Base-by-base conservation (phyloP, 1,140 invertebrate species). In the Diachasmimorpha longicaudata region DNA sequence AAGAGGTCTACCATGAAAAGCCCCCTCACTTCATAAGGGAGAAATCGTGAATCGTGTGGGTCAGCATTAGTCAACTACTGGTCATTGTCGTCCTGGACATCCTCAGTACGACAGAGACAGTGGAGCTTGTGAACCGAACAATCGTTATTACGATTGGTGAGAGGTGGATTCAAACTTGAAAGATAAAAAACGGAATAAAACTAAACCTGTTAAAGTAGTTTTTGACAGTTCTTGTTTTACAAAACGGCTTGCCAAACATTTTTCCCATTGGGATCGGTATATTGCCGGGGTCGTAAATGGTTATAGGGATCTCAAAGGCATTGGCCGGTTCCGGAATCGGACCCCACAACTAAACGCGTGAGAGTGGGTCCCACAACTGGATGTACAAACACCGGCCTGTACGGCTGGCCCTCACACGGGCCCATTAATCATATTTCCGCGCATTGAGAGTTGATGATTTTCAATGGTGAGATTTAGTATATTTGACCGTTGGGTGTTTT, bases 381-480 rank as follows among this genome's bases (percentile, higher is more conserved):
- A 42, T 37, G 44, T 63, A 63, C 14, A 74, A 66, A 74, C 19
- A 52, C 69, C 10, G 0, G 31, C 2, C 6, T 66, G 13, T 23
- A 66, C 36, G 23, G 44, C 13, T 71, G 76, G 55, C 73, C 73
- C 69, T 75, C 52, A 55, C 66, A 44, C 42, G 48, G 37, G 48
- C 55, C 78, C 82, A 85, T 86, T 84, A 85, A 86, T 86, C 85
- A 86, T 83, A 85, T 84, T 85, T 83, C 78, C 75, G 72, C 76
- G 67, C 52, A 23, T 14, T 74, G 42, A 16, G 10, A 70, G 21
- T 58, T 69, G 36, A 25, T n/a, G 11, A 3, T 31, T 31, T 31
- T 31, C 31, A 74, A 6, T 52, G 25, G 13, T 48, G 16, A 25
- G 10, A 48, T n/a, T 5, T 42, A 46, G 52, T 46, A 37, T 5